Conservation (phyloP, 2,797 vertebrate genomes). For the Myoxocephalus aenaeus region DNA sequence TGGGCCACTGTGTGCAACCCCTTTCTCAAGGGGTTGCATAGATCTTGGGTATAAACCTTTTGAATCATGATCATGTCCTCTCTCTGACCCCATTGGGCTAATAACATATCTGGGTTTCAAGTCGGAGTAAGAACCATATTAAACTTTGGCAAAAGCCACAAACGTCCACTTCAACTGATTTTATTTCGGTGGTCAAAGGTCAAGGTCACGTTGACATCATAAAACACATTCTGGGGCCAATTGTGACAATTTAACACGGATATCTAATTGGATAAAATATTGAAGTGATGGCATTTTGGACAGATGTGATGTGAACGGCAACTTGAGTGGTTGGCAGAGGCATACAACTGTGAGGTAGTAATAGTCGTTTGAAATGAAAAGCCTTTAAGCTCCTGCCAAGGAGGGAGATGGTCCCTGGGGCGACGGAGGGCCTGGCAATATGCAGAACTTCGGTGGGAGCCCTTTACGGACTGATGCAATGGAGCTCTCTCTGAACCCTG, state of each 20-base stretch:
- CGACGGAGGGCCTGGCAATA: conserved; percentile 6
- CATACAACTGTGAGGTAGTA: neutral
- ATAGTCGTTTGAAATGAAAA: conserved; percentile 19
- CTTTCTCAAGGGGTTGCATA: conserved; percentile 9
- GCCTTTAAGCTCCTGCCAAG: conserved; percentile 24
- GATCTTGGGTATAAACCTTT: conserved; percentile 9
- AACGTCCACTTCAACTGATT: neutral
- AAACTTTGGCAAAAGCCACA: neutral
- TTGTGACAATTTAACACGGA: neutral
- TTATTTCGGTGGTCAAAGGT: too few species aligned
- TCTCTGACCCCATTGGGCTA: neutral
- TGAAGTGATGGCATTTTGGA: neutral
- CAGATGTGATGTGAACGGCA: neutral
- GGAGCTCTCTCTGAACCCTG: conserved; percentile 46
- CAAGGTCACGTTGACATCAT: neutral
- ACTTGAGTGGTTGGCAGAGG: neutral
- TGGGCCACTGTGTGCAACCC: conserved; percentile 23
- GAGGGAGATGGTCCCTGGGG: conserved; percentile 18
- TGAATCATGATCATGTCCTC: conserved; percentile 4
- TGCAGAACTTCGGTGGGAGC: conserved; percentile 37
- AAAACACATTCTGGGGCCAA: neutral
- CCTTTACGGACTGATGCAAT: conserved; percentile 52
- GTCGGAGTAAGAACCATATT: conserved; percentile 23
- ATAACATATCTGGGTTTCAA: conserved; percentile 13
- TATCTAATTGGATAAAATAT: neutral